Base-by-base conservation (phyloP, 2,797 vertebrate genomes). In the Xenopus petersii region DNA sequence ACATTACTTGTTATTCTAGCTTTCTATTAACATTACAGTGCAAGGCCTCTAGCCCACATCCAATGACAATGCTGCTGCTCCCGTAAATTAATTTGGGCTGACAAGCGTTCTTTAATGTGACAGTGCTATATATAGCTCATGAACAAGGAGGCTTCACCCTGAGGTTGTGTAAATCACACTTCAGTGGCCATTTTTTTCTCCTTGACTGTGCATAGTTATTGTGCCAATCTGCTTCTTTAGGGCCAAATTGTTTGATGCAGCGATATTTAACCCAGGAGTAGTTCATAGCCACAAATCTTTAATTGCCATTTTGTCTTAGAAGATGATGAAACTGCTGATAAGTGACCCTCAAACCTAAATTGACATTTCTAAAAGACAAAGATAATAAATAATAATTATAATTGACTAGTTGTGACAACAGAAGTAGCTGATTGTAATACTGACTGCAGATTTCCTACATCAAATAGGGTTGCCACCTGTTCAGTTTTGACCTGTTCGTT, bases 31-130 rank as follows among this genome's bases (percentile, higher is more conserved):
- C 83, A 62, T 75, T 87, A 82, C 80, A 82, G 75, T 76, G 49
- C 21, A 24, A 68, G 30, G 59, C 82, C 84, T 80, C 71, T 30
- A 63, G 80, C 83, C 80, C 79, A 56, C 61, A 70, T 70, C 26
- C 69, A 62, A 82, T 72, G 58, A 56, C 13, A 56, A 16, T 0
- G 3, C 26, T 30, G 26, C 70, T 30, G 26, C 70, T 82, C 75
- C 65, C 77, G 81, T 82, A 83, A 83, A 82, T 87, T 87, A 67
- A 80, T 84, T 83, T 80, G 84, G 80, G 72, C 72, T 85, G 84
- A 80, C 82, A 86, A 30, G 77, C 73, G 80, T 77, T 86, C 83
- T 84, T 77, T 81, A 75, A 84, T 85, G 73, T 79, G 81, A 80
- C n/a, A 24, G 80, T 67, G 83, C 79, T 84, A 87, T 86, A 87